Evolutionary conservation across 1,140 invertebrate genomes (phyloP), one percentile per base, ranked within the genome.

Genomic region (Drosophila ironensis): DNA sequence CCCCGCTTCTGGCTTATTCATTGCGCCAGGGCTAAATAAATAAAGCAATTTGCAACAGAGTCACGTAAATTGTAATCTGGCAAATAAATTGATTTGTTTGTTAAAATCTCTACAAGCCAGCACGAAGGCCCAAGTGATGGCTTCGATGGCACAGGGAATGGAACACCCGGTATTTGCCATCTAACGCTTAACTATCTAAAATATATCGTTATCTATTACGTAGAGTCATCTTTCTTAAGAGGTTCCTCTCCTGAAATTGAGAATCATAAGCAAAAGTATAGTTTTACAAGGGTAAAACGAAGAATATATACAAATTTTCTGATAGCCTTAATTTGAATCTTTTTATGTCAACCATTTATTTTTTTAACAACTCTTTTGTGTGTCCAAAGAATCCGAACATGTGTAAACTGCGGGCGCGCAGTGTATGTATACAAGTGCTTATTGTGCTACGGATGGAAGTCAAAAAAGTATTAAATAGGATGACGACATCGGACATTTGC

Each of bases 21-120:
- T 54, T 53, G 61, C 60, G 40, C 40, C 48, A 30, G 30, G 35
- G 69, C 74, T 77, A 76, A 77, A 68, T 82, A 84, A 84, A 84
- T 77, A 52, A 59, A 72, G 72, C 78, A 69, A 64, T 81, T 84
- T 72, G 78, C 45, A 82, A 64, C 75, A 69, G 53, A 84, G 72
- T 82, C 77, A 82, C 77, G 77, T 82, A 77, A 60, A 70, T 59
- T 77, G 72, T 76, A 84, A 84, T 82, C 78, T 82, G 52, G 78
- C 45, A 84, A 84, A 84, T 72, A 72, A 69, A 77, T 84, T 84
- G 69, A 84, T 77, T 82, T 82, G 57, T 70, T 64, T 82, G 78
- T 73, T 72, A 69, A 75, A 76, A 47, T 69, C 46, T 51, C 57
- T 57, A 40, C 51, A 57, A 59, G 44, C 51, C 27, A 69, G 52